phyloP scores from a whole-genome alignment of 2,797 vertebrate genomes.

The Apogon hyalosoma region DNA sequence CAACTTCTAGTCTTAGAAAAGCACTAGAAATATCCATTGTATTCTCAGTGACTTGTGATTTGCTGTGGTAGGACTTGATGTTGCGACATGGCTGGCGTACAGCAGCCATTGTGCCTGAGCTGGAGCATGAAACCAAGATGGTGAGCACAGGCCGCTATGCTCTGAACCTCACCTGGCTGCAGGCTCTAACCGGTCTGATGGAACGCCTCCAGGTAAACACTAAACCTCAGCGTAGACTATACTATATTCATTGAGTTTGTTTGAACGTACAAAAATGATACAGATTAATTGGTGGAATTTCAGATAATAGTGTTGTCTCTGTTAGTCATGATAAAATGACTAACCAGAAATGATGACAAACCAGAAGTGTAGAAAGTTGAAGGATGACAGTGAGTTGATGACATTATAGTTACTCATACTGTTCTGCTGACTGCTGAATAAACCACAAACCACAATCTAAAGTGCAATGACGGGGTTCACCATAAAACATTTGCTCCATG shows the following conservation, averaged over 20 bases:
- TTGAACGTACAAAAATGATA: too few relatives aligned
- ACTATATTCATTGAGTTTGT: too few relatives aligned
- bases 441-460: background rate
- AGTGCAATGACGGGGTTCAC: too few relatives aligned
- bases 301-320: too few relatives aligned
- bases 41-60: background rate
- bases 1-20: background rate
- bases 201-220: conserved; percentile 87
- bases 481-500: too few relatives aligned
- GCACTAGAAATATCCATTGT: background rate
- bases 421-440: conserved; percentile 6
- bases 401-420: background rate
- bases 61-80: conserved; percentile 85
- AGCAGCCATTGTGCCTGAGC: conserved; percentile 88
- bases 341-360: background rate
- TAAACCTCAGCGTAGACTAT: too few relatives aligned
- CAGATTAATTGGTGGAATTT: too few relatives aligned
- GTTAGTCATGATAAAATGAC: too few relatives aligned
- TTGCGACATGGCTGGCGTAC: conserved; percentile 90
- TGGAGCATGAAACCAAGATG: conserved; percentile 88
- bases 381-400: background rate
- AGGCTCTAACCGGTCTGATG: conserved; percentile 89
- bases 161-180: conserved; percentile 88
- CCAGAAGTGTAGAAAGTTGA: background rate
- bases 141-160: conserved; percentile 87